Percentiles rank a stretch among this genome's conserved stretches.
Conservation (phyloP, 2,797 vertebrate species). For the Chelidonichthys spinosus region DNA sequence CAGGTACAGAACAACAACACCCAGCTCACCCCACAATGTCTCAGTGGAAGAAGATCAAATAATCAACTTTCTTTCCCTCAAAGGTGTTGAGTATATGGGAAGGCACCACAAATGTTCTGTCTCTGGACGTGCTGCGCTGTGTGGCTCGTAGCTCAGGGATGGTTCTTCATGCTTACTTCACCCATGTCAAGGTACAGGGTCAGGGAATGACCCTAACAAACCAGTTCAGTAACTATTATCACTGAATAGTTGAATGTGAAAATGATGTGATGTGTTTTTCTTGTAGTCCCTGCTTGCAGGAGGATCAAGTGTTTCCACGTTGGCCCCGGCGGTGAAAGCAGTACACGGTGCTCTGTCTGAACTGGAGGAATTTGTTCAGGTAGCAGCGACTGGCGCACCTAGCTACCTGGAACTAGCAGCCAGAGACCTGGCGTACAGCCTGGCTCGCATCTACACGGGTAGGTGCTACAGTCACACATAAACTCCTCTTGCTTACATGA, state of each 20-base stretch:
- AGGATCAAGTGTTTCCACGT: slow-evolving; percentile 47
- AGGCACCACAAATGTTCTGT: slow-evolving; percentile 89
- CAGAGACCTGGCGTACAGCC: slow-evolving; percentile 87
- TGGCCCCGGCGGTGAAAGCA: slow-evolving; percentile 67
- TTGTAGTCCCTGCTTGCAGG: slow-evolving; percentile 80
- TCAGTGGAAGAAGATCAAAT: too few relatives aligned
- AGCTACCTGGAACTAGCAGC: slow-evolving; percentile 83
- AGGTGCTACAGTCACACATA: slow-evolving; percentile 19
- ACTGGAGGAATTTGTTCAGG: slow-evolving; percentile 75
- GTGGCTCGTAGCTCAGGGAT: slow-evolving; percentile 83
- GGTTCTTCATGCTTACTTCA: slow-evolving; percentile 81
- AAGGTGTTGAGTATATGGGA: slow-evolving; percentile 92
- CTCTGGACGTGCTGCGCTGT: slow-evolving; percentile 86
- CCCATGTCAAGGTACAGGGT: slow-evolving; percentile 79
- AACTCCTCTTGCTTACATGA: background rate
- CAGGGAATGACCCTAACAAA: background rate
- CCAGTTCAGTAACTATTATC: background rate
- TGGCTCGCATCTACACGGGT: slow-evolving; percentile 89
- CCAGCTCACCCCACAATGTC: too few relatives aligned
- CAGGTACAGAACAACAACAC: slow-evolving; percentile 74
- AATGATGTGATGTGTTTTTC: slow-evolving; percentile 28
- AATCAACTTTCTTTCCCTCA: slow-evolving; percentile 8
- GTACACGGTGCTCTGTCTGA: slow-evolving; percentile 58
- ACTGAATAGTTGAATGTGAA: slow-evolving; percentile 11
- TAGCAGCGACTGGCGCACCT: slow-evolving; percentile 44